phyloP scores from a whole-genome alignment of 2,888 invertebrate species.

The Trachelus tabidus region DNA sequence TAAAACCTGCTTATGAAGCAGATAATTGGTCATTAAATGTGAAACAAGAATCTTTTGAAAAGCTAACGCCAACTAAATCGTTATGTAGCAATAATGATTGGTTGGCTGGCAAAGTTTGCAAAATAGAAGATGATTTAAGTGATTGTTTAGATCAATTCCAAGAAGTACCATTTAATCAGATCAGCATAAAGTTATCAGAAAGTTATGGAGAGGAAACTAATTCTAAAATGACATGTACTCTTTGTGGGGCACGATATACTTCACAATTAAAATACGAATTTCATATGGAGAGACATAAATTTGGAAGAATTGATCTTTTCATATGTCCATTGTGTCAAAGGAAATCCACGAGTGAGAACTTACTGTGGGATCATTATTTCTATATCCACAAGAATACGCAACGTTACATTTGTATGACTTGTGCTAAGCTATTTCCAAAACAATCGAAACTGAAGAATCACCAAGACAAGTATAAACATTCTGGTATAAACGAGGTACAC shows the following conservation, averaged over 20 bases:
- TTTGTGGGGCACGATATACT: conserved; percentile 36
- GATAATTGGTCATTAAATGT: background rate
- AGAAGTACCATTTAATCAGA: conserved; percentile 2
- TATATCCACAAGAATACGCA: conserved; percentile 32
- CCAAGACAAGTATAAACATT: conserved; percentile 32
- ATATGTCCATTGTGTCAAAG: conserved; percentile 36
- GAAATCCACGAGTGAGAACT: conserved; percentile 34
- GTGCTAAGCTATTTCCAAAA: conserved; percentile 31
- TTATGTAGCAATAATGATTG: background rate
- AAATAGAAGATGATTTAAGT: conserved; percentile 8
- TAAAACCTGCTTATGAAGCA: background rate
- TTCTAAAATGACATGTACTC: conserved; percentile 29
- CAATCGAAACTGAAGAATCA: conserved; percentile 30
- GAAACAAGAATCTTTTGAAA: background rate
- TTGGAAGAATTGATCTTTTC: conserved; percentile 31
- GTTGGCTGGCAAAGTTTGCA: background rate
- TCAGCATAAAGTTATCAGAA: conserved; percentile 18
- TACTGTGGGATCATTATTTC: conserved; percentile 42
- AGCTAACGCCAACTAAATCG: background rate
- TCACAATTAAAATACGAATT: conserved; percentile 38
- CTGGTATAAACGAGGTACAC: conserved; percentile 24
- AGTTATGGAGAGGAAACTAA: conserved; percentile 20
- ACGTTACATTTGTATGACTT: conserved; percentile 31
- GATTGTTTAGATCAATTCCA: conserved; percentile 3
- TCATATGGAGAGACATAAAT: conserved; percentile 40